Evolutionary conservation across 2,113 vertebrate species (phyloP), one percentile per base, ranked within the genome.

Genomic region (Neodontobutis hainanensis): DNA sequence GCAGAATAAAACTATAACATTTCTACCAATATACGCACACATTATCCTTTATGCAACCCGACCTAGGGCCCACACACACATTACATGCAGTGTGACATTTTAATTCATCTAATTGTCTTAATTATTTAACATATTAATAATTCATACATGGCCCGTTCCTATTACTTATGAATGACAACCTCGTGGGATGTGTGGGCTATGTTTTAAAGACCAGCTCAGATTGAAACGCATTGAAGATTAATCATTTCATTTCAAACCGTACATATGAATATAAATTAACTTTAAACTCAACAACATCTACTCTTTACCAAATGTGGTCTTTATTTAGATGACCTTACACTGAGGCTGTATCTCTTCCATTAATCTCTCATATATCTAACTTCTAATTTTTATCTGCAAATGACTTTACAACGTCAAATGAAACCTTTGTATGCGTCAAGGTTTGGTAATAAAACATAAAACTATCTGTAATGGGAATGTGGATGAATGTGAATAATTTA

Each of bases 41-140:
- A 55, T 6, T 34, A 0, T 55, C 34, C 8, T 55, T 10, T n/a
- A 11, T 55, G 12, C 32, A 11, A 55, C 52, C 35, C 8, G 7
- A 38, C 5, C 8, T 5, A 40, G 36, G 35, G 44, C 51, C 60
- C 65, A 48, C 32, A 60, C 5, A 58, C 15, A 50, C 46, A 62
- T 27, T 2, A 43, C 38, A 42, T 58, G 63, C 42, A 53, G 9
- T 61, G 52, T 67, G 59, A 60, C 44, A 4, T 47, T 19, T 14
- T 65, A 16, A 52, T 60, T 62, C 58, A 64, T 44, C 53, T 8
- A 59, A 40, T 27, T 38, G n/a, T 67, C 59, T 75, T 3, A 45
- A 50, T 45, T 61, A 68, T 49, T 57, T 43, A 16, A 43, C 44
- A 58, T 38, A 55, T 55, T 14, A 55, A 55, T 61, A 40, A 70